Conservation (phyloP, 2,888 invertebrate species). For the Calliopum simillimum region DNA sequence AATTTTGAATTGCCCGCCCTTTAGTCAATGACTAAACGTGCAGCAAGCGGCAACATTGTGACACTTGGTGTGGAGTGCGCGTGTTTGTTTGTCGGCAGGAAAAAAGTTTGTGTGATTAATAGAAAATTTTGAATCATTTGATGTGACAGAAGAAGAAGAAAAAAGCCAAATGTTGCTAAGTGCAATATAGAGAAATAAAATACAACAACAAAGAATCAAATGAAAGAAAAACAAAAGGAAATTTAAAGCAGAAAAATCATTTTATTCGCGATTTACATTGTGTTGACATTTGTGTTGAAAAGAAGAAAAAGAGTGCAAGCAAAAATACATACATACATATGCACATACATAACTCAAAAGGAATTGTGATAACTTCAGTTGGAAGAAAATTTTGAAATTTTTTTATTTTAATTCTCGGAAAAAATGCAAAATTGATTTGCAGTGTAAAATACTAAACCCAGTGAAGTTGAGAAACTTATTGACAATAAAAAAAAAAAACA, state of each 20-base stretch:
- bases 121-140: background rate
- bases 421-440: too few relatives aligned
- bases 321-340: background rate
- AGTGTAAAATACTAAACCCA: too few relatives aligned
- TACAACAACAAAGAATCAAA: background rate
- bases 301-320: background rate
- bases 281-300: background rate
- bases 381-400: too few relatives aligned
- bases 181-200: too few relatives aligned
- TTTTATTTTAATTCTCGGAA: too few relatives aligned
- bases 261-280: background rate
- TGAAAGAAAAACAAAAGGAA: background rate
- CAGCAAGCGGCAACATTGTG: constrained; percentile 28
- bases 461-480: background rate
- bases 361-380: too few relatives aligned
- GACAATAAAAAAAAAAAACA: background rate
- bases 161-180: background rate
- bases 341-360: background rate
- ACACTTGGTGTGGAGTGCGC: constrained; percentile 38
- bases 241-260: background rate
- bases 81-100: constrained; percentile 38
- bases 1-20: constrained; percentile 65
- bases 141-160: background rate
- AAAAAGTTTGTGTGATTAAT: background rate
- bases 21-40: constrained; percentile 65